phyloP scores from a whole-genome alignment of 1,140 invertebrate species.

The Drosophila ohnishii region DNA sequence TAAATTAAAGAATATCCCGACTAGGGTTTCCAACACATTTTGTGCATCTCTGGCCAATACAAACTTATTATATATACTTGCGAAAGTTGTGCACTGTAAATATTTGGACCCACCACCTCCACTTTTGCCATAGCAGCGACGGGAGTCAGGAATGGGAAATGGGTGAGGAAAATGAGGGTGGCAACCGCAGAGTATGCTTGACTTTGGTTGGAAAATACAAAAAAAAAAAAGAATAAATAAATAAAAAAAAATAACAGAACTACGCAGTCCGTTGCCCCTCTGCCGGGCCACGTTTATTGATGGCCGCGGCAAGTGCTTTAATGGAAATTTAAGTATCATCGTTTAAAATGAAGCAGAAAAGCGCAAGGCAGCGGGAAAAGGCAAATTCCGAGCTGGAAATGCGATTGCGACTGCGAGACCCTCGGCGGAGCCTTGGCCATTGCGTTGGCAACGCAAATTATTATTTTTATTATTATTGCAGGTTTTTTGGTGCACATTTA shows the following conservation, averaged over 20 bases:
- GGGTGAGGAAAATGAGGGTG: slow-evolving; percentile 13
- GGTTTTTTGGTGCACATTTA: slow-evolving; percentile 68
- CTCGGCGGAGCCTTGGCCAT: slow-evolving; percentile 47
- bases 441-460: slow-evolving; percentile 72
- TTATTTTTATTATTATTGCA: slow-evolving; percentile 70
- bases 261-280: slow-evolving; percentile 45
- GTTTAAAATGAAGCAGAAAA: slow-evolving; percentile 79
- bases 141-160: slow-evolving; percentile 8
- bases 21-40: neutral
- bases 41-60: slow-evolving; percentile 54
- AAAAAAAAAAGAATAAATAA: neutral
- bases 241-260: slow-evolving; percentile 9
- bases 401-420: slow-evolving; percentile 54
- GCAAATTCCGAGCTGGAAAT: slow-evolving; percentile 18
- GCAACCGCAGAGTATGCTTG: slow-evolving; percentile 70
- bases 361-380: slow-evolving; percentile 47
- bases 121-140: slow-evolving; percentile 22
- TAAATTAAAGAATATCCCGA: slow-evolving; percentile 3
- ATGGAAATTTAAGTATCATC: slow-evolving; percentile 82
- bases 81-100: slow-evolving; percentile 70
- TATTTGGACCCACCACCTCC: slow-evolving; percentile 57
- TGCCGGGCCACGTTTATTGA: slow-evolving; percentile 65
- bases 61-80: slow-evolving; percentile 61
- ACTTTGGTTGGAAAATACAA: slow-evolving; percentile 49
- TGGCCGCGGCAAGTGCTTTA: slow-evolving; percentile 77